phyloP scores from a whole-genome alignment of 2,113 vertebrate species.

The Amblyornis subalaris region DNA sequence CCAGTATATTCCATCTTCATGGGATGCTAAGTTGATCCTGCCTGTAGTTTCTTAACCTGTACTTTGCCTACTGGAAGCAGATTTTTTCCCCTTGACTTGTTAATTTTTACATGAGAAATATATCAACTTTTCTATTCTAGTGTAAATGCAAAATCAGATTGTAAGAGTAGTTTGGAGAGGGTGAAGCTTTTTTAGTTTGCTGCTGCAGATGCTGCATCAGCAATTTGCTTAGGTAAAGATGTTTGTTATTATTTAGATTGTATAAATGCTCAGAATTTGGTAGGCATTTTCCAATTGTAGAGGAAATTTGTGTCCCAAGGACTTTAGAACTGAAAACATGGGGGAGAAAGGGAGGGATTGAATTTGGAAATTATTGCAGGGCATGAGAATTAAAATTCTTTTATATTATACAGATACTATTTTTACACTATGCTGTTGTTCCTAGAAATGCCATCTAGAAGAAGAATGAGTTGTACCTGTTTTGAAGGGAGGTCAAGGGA shows the following conservation, averaged over 20 bases:
- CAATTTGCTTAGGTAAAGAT: background rate
- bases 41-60: background rate
- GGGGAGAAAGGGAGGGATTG: accelerated
- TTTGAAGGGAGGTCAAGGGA: background rate
- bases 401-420: background rate
- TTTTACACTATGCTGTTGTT: background rate
- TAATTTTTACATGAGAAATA: background rate
- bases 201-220: background rate
- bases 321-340: background rate
- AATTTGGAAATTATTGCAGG: background rate
- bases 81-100: background rate
- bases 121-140: background rate
- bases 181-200: background rate
- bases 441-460: background rate
- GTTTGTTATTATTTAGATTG: background rate
- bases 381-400: background rate
- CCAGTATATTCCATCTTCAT: background rate
- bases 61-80: background rate
- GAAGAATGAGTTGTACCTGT: background rate
- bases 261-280: background rate
- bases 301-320: background rate
- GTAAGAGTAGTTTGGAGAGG: background rate
- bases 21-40: background rate
- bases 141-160: background rate
- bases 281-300: background rate